phyloP scores from a whole-genome alignment of 2,888 invertebrate genomes.

The Lathronympha strigana region DNA sequence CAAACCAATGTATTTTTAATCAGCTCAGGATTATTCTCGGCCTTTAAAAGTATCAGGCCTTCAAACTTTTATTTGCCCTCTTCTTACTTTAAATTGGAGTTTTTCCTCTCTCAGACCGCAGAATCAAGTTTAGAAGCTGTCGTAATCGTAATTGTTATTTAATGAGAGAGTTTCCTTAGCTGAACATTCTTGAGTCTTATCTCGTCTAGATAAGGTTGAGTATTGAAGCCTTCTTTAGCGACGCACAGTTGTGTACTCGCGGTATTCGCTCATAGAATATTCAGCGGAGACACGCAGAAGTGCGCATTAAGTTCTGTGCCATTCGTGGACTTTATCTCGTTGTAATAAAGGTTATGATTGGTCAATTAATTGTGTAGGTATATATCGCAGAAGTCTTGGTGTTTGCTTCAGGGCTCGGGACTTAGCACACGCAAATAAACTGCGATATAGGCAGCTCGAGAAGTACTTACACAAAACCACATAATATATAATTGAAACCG shows the following conservation, averaged over 20 bases:
- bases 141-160: neutral
- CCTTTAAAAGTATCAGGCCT: conserved; percentile 7
- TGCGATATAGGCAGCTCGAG: too few relatives aligned
- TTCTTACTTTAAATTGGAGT: neutral
- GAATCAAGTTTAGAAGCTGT: neutral
- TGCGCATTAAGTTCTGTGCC: neutral
- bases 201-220: too few relatives aligned
- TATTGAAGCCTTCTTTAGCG: too few relatives aligned
- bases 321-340: neutral
- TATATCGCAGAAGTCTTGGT: too few relatives aligned
- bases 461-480: too few relatives aligned
- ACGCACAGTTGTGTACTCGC: too few relatives aligned
- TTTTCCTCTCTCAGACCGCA: neutral
- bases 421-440: too few relatives aligned
- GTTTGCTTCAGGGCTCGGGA: too few relatives aligned
- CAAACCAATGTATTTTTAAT: conserved; percentile 1
- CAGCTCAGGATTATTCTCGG: neutral
- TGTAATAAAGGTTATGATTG: neutral
- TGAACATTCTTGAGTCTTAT: neutral
- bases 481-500: too few relatives aligned
- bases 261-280: neutral
- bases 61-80: conserved; percentile 8
- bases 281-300: neutral
- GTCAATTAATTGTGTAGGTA: neutral
- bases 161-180: neutral